phyloP scores from a whole-genome alignment of 2,113 vertebrate species.

The Ifrita kowaldi region DNA sequence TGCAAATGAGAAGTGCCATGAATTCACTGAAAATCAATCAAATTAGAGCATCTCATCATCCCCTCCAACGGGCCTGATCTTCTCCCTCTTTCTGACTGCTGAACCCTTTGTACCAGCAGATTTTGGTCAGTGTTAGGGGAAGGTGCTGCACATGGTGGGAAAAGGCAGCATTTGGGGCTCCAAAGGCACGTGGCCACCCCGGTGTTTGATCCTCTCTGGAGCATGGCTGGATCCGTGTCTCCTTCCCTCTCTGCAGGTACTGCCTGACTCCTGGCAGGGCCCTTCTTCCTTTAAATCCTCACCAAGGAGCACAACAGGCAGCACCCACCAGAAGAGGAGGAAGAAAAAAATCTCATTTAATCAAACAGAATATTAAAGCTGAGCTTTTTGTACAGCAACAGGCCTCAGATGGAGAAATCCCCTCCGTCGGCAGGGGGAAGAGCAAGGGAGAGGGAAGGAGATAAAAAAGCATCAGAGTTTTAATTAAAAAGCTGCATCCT shows the following conservation, averaged over 20 bases:
- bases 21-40: slow-evolving; percentile 55
- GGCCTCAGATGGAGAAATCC: slow-evolving; percentile 31
- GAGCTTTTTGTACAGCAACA: neutral
- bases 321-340: neutral
- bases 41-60: neutral
- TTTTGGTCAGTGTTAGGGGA: neutral
- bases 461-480: slow-evolving; percentile 45
- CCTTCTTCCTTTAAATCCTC: neutral
- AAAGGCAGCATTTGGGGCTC: neutral
- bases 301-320: neutral
- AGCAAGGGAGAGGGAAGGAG: neutral
- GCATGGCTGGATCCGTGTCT: fast-evolving
- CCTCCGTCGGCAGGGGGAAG: neutral
- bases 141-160: fast-evolving
- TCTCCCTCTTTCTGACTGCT: neutral
- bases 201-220: neutral
- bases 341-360: slow-evolving; percentile 23
- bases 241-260: neutral
- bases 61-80: neutral
- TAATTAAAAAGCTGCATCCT: slow-evolving; percentile 63
- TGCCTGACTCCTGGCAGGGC: neutral
- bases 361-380: slow-evolving; percentile 47
- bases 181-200: neutral
- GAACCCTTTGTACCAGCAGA: neutral
- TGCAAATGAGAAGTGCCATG: slow-evolving; percentile 48